Percentiles rank a stretch among this genome's conserved stretches.
Evolutionary conservation across 2,113 vertebrate species (phyloP).

Genomic region (Rhynchomys soricoides): DNA sequence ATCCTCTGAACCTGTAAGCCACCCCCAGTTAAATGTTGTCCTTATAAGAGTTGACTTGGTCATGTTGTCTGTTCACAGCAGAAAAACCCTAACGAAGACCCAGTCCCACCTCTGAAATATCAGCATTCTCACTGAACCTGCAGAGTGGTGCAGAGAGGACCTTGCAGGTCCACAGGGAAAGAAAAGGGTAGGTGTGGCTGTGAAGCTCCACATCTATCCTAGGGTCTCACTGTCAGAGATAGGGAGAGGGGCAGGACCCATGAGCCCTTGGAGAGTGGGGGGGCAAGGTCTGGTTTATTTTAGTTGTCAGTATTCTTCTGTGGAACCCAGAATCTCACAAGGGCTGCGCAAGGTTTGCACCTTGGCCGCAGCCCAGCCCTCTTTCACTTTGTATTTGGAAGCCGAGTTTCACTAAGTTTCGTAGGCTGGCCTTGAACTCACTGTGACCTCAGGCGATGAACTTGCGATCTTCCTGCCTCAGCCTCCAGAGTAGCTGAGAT

Average conservation of each 20-base stretch:
- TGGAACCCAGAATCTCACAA: too few relatives aligned
- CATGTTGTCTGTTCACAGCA: too few relatives aligned
- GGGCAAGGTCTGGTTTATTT: not conserved
- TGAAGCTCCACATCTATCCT: not conserved
- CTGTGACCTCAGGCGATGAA: not conserved
- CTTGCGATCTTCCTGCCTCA: not conserved
- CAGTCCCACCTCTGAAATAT: not conserved
- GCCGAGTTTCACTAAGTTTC: not conserved
- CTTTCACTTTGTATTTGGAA: not conserved
- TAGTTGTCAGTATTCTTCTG: not conserved
- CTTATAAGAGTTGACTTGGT: too few relatives aligned
- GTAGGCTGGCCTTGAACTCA: not conserved
- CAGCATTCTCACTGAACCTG: not conserved
- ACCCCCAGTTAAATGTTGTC: too few relatives aligned
- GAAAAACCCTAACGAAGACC: too few relatives aligned
- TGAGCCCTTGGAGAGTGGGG: rapidly evolving
- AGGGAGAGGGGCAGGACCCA: too few relatives aligned
- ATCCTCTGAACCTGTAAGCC: too few relatives aligned
- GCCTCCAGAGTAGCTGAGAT: too few relatives aligned
- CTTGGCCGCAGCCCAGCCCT: not conserved
- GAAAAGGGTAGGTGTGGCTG: not conserved
- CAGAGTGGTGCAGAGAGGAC: rapidly evolving
- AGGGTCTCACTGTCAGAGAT: not conserved
- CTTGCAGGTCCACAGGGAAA: not conserved
- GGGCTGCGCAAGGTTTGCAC: too few relatives aligned